Percentiles rank a stretch among this genome's conserved stretches.
Evolutionary conservation across 2,797 vertebrate genomes (phyloP).

Genomic region (Acridotheres tristis): DNA sequence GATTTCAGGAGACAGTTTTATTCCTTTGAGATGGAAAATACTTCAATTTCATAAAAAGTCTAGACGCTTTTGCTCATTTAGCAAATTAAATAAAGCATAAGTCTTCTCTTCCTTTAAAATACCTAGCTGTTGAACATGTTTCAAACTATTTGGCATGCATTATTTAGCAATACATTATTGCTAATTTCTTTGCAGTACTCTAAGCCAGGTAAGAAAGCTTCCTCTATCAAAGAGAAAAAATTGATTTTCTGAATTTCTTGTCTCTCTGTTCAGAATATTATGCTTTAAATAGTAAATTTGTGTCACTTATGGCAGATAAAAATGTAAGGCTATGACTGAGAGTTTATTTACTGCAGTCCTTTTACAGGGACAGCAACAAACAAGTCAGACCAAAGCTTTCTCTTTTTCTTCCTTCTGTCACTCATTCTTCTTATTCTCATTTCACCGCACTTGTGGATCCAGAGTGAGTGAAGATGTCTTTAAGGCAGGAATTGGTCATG

Average conservation of each 20-base stretch:
- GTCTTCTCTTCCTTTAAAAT: neutral
- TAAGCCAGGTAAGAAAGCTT: neutral
- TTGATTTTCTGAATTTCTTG: fast-evolving
- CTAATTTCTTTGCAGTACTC: neutral
- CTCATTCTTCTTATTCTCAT: neutral
- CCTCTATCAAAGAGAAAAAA: neutral
- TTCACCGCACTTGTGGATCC: neutral
- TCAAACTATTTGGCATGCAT: neutral
- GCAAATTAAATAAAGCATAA: neutral
- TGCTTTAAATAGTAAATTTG: neutral
- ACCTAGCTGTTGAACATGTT: neutral
- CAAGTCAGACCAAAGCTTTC: neutral
- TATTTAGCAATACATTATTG: neutral
- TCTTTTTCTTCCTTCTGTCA: neutral
- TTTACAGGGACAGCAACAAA: neutral
- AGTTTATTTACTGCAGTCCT: neutral
- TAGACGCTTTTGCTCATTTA: neutral
- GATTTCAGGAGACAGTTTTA: neutral
- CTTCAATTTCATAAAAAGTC: neutral
- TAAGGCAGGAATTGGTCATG: neutral
- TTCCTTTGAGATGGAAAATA: neutral
- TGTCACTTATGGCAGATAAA: neutral
- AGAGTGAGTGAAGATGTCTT: neutral
- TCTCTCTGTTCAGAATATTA: neutral
- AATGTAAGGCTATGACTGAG: too few relatives aligned